Conservation (phyloP, 2,888 invertebrate species). For the Bugula neritina region DNA sequence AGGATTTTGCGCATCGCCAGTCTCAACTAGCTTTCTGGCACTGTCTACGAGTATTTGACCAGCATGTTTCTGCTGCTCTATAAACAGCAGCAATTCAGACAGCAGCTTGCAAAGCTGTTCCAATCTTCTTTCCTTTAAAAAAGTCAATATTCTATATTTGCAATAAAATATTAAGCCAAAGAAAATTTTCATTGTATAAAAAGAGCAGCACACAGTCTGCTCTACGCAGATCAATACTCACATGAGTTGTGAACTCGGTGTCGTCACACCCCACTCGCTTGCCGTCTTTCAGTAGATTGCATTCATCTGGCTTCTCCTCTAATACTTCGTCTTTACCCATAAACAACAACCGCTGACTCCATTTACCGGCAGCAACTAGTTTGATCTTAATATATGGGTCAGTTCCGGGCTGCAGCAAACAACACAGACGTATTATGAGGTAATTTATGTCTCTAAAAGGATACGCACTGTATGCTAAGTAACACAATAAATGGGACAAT, state of each 20-base stretch:
- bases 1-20: neutral
- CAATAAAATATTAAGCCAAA: too few relatives aligned
- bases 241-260: constrained; percentile 45
- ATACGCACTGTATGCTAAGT: neutral
- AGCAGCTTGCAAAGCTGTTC: constrained; percentile 9
- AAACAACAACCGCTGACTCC: constrained; percentile 46
- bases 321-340: constrained; percentile 42
- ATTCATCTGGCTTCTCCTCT: constrained; percentile 41
- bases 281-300: constrained; percentile 48
- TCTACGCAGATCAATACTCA: constrained; percentile 45
- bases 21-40: neutral
- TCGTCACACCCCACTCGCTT: constrained; percentile 42
- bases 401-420: constrained; percentile 27
- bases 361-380: constrained; percentile 42
- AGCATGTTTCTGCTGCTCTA: constrained; percentile 2
- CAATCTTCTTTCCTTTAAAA: too few relatives aligned
- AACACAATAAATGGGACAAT: neutral
- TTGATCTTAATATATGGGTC: constrained; percentile 42
- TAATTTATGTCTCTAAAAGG: too few relatives aligned
- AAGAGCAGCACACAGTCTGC: too few relatives aligned
- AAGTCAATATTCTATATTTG: too few relatives aligned
- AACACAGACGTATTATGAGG: too few relatives aligned
- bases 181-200: too few relatives aligned
- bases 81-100: constrained; percentile 16
- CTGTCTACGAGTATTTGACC: constrained; percentile 4